Conservation (phyloP, 2,888 invertebrate genomes). For the Drosophila demipolita region DNA sequence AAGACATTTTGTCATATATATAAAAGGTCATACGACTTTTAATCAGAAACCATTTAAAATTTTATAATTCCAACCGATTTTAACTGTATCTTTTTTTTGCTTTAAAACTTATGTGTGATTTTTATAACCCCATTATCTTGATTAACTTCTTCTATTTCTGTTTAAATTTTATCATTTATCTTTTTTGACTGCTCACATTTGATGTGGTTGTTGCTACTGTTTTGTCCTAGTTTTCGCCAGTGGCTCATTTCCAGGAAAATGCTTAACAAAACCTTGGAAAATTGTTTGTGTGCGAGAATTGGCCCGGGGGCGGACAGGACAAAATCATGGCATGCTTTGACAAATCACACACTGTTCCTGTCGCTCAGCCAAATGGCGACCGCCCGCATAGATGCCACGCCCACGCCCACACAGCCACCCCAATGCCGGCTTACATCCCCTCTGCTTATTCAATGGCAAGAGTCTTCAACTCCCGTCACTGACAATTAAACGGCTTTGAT, state of each 20-base stretch:
- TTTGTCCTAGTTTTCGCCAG: constrained; percentile 25
- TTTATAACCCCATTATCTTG: neutral
- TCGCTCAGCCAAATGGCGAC: constrained; percentile 24
- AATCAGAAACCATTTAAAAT: neutral
- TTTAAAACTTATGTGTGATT: neutral
- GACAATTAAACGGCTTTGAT: constrained; percentile 79
- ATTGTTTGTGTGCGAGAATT: constrained; percentile 39
- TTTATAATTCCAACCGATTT: too few species aligned
- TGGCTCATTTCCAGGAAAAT: constrained; percentile 32
- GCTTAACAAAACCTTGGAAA: constrained; percentile 18
- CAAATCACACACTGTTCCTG: constrained; percentile 63
- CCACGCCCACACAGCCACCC: neutral
- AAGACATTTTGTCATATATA: constrained; percentile 4
- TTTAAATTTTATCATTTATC: neutral
- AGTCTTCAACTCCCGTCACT: constrained; percentile 52
- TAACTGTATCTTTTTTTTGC: neutral
- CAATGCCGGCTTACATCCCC: constrained; percentile 2
- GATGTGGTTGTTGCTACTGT: constrained; percentile 35
- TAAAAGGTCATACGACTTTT: neutral
- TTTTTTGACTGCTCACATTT: neutral
- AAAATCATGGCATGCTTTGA: constrained; percentile 67
- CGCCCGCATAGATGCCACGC: constrained; percentile 23
- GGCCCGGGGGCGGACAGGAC: constrained; percentile 37
- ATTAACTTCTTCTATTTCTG: neutral
- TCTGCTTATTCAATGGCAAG: constrained; percentile 6